Evolutionary conservation across 1,140 invertebrate species (phyloP).

Genomic region (Ooceraea biroi): DNA sequence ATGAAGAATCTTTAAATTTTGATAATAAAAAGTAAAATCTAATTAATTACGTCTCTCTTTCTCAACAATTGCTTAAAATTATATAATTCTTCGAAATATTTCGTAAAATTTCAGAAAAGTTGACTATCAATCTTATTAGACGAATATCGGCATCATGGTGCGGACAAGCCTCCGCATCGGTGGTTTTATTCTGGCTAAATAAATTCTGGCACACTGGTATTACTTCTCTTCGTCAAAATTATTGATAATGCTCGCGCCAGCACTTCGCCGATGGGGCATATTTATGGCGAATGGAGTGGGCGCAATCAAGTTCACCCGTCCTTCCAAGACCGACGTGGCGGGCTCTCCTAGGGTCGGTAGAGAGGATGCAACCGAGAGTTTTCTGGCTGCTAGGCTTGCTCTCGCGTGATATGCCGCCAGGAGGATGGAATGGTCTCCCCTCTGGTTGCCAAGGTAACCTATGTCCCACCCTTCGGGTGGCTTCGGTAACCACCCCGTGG

Average conservation of each 20-base stretch:
- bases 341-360: slow-evolving; percentile 44
- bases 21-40: not conserved
- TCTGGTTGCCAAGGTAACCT: slow-evolving; percentile 84
- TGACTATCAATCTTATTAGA: not conserved
- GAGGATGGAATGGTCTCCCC: slow-evolving; percentile 84
- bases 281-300: slow-evolving; percentile 72
- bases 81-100: not conserved
- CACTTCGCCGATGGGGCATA: slow-evolving; percentile 65
- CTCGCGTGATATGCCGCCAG: slow-evolving; percentile 80
- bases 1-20: not conserved
- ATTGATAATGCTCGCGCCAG: slow-evolving; percentile 70
- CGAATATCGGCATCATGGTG: not conserved
- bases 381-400: slow-evolving; percentile 75
- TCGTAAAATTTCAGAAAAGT: not conserved
- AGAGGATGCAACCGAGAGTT: slow-evolving; percentile 78
- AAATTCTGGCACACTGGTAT: slow-evolving; percentile 65
- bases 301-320: slow-evolving; percentile 67
- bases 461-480: slow-evolving; percentile 81
- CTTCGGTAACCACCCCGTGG: slow-evolving; percentile 68
- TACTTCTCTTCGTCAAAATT: slow-evolving; percentile 66
- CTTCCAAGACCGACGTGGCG: slow-evolving; percentile 48
- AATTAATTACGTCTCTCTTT: not conserved
- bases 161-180: no score
- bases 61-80: no score
- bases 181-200: slow-evolving; percentile 28